These are phyloP conservation scores for Beroe forskalii DNA, from an alignment of 37 sponge, comb jelly and placozoan species.

Conservation along the genomic window DNA sequence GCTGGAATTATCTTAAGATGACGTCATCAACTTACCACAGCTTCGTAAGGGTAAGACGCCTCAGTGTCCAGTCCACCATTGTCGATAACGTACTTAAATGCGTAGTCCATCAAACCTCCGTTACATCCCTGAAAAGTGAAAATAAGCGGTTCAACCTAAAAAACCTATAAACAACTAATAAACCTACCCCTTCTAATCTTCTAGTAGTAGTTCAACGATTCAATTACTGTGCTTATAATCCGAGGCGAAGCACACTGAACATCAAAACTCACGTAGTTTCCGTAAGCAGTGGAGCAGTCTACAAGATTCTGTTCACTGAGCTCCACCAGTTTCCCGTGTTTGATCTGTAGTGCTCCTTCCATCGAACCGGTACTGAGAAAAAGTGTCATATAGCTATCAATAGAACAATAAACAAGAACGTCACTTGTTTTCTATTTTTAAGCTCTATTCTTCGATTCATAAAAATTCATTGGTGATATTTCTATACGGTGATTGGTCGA, in stretches of 20 bases:
- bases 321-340: slow-evolving; percentile 71
- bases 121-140: slow-evolving; percentile 37
- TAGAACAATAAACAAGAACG: no score
- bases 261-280: slow-evolving; percentile 71
- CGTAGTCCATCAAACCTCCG: slow-evolving; percentile 57
- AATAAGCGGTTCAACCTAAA: no score
- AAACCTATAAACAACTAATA: no score
- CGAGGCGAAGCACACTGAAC: no score
- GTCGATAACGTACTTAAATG: slow-evolving; percentile 33
- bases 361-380: slow-evolving; percentile 73
- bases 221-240: no score
- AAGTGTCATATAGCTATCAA: not conserved
- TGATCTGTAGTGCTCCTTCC: slow-evolving; percentile 73
- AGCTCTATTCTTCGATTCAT: no score
- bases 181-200: no score
- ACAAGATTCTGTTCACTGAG: slow-evolving; percentile 94
- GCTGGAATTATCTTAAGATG: no score
- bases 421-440: no score
- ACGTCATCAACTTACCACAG: slow-evolving; percentile 21
- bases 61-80: slow-evolving; percentile 60
- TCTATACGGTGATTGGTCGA: no score
- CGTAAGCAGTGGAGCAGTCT: slow-evolving; percentile 84
- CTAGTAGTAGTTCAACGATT: no score
- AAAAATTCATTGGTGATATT: no score
- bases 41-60: slow-evolving; percentile 45